phyloP scores from a whole-genome alignment of 2,797 vertebrate species.

The Onychomys torridus region DNA sequence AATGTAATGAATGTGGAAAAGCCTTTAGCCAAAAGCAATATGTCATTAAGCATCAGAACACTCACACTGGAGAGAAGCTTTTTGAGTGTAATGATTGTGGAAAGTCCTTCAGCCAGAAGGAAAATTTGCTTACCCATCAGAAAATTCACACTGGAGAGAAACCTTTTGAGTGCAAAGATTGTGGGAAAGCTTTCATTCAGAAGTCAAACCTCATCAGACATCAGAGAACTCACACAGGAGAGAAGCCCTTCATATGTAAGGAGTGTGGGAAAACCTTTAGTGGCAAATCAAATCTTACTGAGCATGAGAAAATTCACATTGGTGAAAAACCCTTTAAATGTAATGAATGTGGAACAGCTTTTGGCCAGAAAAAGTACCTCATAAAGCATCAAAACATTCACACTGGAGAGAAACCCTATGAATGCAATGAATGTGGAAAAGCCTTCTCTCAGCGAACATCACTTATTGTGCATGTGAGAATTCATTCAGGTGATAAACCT shows the following conservation, averaged over 20 bases:
- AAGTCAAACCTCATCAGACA: constrained; percentile 82
- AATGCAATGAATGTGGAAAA: constrained; percentile 84
- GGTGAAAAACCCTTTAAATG: constrained; percentile 84
- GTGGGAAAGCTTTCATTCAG: constrained; percentile 80
- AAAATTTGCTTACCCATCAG: constrained; percentile 79
- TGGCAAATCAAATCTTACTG: constrained; percentile 82
- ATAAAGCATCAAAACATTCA: constrained; percentile 84
- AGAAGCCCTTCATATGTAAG: constrained; percentile 83
- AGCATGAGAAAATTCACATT: constrained; percentile 84
- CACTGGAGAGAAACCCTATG: constrained; percentile 82
- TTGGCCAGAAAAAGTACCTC: constrained; percentile 83
- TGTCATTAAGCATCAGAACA: constrained; percentile 79
- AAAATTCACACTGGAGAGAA: constrained; percentile 82
- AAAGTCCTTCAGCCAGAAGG: constrained; percentile 78
- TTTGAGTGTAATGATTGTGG: constrained; percentile 79
- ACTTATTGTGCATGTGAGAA: constrained; percentile 82
- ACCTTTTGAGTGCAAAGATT: constrained; percentile 79
- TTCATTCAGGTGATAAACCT: constrained; percentile 83
- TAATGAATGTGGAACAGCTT: constrained; percentile 83
- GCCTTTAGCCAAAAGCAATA: constrained; percentile 78
- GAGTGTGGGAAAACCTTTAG: constrained; percentile 85
- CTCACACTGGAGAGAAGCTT: constrained; percentile 74
- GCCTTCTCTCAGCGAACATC: constrained; percentile 83
- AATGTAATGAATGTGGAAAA: constrained; percentile 78
- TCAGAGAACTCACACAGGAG: constrained; percentile 81